Evolutionary conservation across 1,140 invertebrate genomes (phyloP), one percentile per base, ranked within the genome.

Genomic region (Planococcus citri): DNA sequence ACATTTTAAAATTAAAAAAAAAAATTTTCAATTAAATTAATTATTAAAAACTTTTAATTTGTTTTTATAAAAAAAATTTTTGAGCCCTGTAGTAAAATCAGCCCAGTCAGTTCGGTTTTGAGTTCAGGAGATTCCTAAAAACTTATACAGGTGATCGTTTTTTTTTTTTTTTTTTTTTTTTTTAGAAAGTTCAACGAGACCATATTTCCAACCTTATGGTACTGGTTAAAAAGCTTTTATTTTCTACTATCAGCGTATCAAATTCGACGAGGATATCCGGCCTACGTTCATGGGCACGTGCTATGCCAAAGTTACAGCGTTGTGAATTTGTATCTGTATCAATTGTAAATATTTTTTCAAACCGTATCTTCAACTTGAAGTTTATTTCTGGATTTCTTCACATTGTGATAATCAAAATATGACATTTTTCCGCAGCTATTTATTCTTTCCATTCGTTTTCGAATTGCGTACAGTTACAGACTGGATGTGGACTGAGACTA

Each of bases 401-500:
- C 8, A 9, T n/a, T n/a, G n/a, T n/a, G n/a, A n/a, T n/a, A n/a
- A n/a, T 60, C 17, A 60, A 60, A 60, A 60, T 20, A 60, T 60
- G 17, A 60, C 6, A 17, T 64, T 64, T 24, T 64, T 64, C 57
- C 17, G 9, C n/a, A 71, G 71, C 21, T 72, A 70, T 27, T 68
- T 69, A 14, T 67, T 67, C 10, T 70, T 69, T 38, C 71, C 71
- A 8, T 72, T 72, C 27, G 37, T 72, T 0, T 64, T 70, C 64
- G 68, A 72, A 68, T 51, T 70, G 1, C 57, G 71, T 0, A 67
- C 68, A 17, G 21, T 72, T 6, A 22, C 69, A 4, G 71, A 72
- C 68, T 72, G 69, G 68, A 68, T 70, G 17, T 72, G 71, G 60
- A 70, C 69, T 1, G 60, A 69, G 20, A 70, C 71, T 1, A 27